Evolutionary conservation across 2,888 invertebrate genomes (phyloP).

Genomic region (Oligia strigilis): DNA sequence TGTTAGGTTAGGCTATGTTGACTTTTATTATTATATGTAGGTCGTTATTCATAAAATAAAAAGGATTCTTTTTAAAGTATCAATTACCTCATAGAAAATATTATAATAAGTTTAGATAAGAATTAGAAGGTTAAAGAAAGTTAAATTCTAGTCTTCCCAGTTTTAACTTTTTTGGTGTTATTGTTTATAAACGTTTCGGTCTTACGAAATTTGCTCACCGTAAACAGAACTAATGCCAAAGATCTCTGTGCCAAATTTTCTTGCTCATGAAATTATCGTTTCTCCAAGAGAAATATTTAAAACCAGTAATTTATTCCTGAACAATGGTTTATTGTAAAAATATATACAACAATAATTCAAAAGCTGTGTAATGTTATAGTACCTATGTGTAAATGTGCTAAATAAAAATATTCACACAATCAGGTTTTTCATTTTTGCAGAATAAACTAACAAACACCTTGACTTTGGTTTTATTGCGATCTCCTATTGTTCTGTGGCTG

Average conservation of each 20-base stretch:
- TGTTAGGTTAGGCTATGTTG: slow-evolving; percentile 49
- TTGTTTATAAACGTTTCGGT: slow-evolving; percentile 31
- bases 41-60: slow-evolving; percentile 39
- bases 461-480: slow-evolving; percentile 54
- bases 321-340: slow-evolving; percentile 34
- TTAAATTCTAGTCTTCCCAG: slow-evolving; percentile 61
- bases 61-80: slow-evolving; percentile 46
- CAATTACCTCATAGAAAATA: slow-evolving; percentile 58
- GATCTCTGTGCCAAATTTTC: slow-evolving; percentile 64
- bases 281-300: slow-evolving; percentile 63
- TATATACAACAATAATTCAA: slow-evolving; percentile 47
- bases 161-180: slow-evolving; percentile 44
- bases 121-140: slow-evolving; percentile 23
- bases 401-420: slow-evolving; percentile 67
- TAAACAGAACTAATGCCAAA: slow-evolving; percentile 60
- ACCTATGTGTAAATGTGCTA: slow-evolving; percentile 67
- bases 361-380: slow-evolving; percentile 58
- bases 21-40: slow-evolving; percentile 56
- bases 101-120: slow-evolving; percentile 45
- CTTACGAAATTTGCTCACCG: slow-evolving; percentile 52
- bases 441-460: slow-evolving; percentile 30
- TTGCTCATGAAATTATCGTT: slow-evolving; percentile 62
- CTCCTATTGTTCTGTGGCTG: not conserved
- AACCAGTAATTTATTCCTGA: slow-evolving; percentile 20
- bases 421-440: slow-evolving; percentile 65